Evolutionary conservation across 2,113 vertebrate genomes (phyloP).

Genomic region (Kryptolebias marmoratus): DNA sequence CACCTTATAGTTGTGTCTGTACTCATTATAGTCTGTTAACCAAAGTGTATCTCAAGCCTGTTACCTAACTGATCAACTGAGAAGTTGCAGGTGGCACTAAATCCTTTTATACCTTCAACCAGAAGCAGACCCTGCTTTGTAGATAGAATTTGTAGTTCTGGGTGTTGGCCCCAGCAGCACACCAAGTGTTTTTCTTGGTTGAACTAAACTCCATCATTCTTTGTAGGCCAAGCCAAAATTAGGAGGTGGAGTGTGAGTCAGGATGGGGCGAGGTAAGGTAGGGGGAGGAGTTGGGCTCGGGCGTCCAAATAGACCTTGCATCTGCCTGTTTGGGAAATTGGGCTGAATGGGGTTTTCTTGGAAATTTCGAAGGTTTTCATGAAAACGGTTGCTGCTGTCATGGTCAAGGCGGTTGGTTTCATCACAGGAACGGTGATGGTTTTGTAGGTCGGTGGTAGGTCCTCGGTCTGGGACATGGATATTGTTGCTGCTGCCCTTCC

Average conservation of each 20-base stretch:
- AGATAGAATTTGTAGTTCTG: no score
- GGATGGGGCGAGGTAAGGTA: slow-evolving; percentile 65
- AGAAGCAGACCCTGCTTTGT: neutral
- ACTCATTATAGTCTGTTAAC: no score
- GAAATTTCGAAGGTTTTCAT: slow-evolving; percentile 71
- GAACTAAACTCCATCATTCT: slow-evolving; percentile 42
- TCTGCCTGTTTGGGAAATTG: slow-evolving; percentile 67
- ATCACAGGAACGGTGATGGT: slow-evolving; percentile 58
- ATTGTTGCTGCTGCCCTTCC: slow-evolving; percentile 86
- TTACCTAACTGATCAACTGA: slow-evolving; percentile 1
- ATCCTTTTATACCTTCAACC: neutral
- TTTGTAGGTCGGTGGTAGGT: slow-evolving; percentile 79
- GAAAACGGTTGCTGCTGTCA: slow-evolving; percentile 65
- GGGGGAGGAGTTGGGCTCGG: slow-evolving; percentile 66
- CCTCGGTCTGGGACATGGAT: slow-evolving; percentile 85
- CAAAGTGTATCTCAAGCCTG: neutral
- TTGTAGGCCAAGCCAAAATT: slow-evolving; percentile 72
- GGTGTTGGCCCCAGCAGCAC: neutral
- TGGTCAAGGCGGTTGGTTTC: slow-evolving; percentile 47
- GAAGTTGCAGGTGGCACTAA: neutral
- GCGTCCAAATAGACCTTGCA: slow-evolving; percentile 59
- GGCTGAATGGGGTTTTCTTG: slow-evolving; percentile 77
- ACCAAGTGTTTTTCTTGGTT: neutral
- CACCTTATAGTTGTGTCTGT: neutral
- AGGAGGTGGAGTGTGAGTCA: slow-evolving; percentile 66